These are phyloP conservation scores for Harpagus bidentatus DNA, from an alignment of 2,113 vertebrate species.

Conservation along the genomic window DNA sequence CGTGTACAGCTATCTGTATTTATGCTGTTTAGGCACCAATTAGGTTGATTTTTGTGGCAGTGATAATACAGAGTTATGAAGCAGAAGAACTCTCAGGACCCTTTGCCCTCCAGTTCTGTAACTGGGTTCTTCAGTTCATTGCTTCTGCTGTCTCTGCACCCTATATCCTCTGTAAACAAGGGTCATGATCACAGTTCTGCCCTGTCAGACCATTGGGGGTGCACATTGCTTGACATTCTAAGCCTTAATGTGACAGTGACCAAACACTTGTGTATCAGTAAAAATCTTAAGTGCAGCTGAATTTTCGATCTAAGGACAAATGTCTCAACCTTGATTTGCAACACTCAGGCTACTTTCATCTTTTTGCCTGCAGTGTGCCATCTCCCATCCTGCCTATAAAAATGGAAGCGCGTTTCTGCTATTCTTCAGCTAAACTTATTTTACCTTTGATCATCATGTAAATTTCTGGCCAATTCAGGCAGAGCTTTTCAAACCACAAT, in stretches of 20 bases:
- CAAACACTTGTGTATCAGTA: not conserved
- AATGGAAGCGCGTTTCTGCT: not conserved
- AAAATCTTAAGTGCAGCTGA: not conserved
- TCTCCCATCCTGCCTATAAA: not conserved
- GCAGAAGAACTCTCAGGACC: not conserved
- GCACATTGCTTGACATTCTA: not conserved
- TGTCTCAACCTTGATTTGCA: not conserved
- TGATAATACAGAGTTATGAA: not conserved
- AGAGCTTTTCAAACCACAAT: slow-evolving; percentile 33
- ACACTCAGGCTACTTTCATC: not conserved
- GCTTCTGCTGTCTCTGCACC: not conserved
- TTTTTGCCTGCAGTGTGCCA: not conserved
- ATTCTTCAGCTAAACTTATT: slow-evolving; percentile 20
- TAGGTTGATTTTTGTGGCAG: not conserved
- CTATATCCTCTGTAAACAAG: not conserved
- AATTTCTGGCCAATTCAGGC: slow-evolving; percentile 41
- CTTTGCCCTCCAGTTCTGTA: not conserved
- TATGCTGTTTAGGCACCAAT: not conserved
- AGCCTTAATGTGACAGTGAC: not conserved
- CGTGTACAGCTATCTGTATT: not conserved
- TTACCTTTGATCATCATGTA: slow-evolving; percentile 56
- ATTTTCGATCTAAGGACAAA: not conserved
- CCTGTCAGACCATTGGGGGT: not conserved
- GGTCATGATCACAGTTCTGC: not conserved
- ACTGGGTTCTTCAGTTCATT: not conserved